A percentile compares a stretch with the other conserved stretches of the same genome.
Evolutionary conservation across 1,140 invertebrate genomes (phyloP).

Genomic region (Steinernema khuongi): DNA sequence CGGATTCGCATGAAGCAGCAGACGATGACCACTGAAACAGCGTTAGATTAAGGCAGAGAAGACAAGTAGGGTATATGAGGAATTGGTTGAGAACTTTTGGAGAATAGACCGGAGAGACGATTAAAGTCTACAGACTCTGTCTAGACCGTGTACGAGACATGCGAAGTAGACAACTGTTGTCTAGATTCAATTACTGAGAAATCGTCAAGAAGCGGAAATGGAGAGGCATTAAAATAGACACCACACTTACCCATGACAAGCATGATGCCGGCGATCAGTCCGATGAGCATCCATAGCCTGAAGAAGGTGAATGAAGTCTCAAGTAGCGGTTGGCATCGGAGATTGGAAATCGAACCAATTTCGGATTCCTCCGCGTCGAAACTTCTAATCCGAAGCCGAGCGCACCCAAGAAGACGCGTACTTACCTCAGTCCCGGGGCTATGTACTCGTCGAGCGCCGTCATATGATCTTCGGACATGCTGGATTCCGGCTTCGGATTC

Average conservation of each 20-base stretch:
- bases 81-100: too few relatives aligned
- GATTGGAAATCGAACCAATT: too few relatives aligned
- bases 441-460: conserved; percentile 52
- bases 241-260: conserved; percentile 50
- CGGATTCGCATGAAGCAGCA: conserved; percentile 54
- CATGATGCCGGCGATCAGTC: conserved; percentile 49
- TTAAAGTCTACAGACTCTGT: neutral
- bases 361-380: too few relatives aligned
- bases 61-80: neutral
- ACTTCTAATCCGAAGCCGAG: too few relatives aligned
- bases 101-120: too few relatives aligned
- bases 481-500: neutral
- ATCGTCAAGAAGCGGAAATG: neutral
- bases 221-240: neutral
- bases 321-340: too few relatives aligned
- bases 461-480: conserved; percentile 37
- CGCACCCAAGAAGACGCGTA: too few relatives aligned
- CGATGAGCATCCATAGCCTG: conserved; percentile 56
- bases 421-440: conserved; percentile 47
- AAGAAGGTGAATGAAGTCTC: neutral
- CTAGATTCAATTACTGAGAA: neutral
- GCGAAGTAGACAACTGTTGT: neutral
- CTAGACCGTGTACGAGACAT: neutral
- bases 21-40: conserved; percentile 49
- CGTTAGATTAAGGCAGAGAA: neutral